A percentile compares a stretch with the other conserved stretches of the same genome.
phyloP scores from a whole-genome alignment of 1,140 invertebrate genomes.

The Cylas formicarius region DNA sequence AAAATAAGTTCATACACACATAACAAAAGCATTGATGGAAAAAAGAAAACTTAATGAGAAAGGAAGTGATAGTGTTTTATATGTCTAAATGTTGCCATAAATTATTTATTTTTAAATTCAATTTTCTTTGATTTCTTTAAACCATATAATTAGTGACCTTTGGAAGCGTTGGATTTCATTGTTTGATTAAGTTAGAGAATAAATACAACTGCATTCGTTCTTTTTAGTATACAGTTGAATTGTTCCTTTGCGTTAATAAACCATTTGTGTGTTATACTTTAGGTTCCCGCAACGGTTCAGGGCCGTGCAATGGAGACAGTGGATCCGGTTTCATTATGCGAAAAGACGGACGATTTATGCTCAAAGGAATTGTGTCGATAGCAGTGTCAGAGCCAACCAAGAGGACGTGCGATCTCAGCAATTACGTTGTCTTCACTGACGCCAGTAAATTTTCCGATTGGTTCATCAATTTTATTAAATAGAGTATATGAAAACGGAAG shows the following conservation, averaged over 20 bases:
- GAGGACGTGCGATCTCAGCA: slow-evolving; percentile 43
- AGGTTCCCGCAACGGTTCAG: slow-evolving; percentile 33
- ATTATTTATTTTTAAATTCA: too few relatives aligned
- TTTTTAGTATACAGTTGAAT: not conserved
- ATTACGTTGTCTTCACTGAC: slow-evolving; percentile 50
- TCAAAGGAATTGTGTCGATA: slow-evolving; percentile 49
- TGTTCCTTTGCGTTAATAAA: too few relatives aligned
- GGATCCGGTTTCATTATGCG: slow-evolving; percentile 36
- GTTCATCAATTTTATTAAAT: slow-evolving; percentile 36
- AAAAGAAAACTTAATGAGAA: too few relatives aligned
- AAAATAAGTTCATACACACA: too few relatives aligned
- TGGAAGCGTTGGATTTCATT: not conserved
- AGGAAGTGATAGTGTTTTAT: too few relatives aligned
- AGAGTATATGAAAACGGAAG: too few relatives aligned
- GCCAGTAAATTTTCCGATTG: slow-evolving; percentile 46
- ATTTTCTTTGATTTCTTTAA: too few relatives aligned
- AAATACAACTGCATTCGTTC: not conserved
- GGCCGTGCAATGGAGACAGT: slow-evolving; percentile 39
- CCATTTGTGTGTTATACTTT: slow-evolving; percentile 16
- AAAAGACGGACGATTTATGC: slow-evolving; percentile 37
- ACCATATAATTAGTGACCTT: not conserved
- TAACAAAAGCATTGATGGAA: too few relatives aligned
- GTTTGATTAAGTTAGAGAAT: not conserved
- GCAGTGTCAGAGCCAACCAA: slow-evolving; percentile 35
- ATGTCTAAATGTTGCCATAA: too few relatives aligned